phyloP scores from a whole-genome alignment of 2,113 vertebrate species.

The Guaruba guarouba region DNA sequence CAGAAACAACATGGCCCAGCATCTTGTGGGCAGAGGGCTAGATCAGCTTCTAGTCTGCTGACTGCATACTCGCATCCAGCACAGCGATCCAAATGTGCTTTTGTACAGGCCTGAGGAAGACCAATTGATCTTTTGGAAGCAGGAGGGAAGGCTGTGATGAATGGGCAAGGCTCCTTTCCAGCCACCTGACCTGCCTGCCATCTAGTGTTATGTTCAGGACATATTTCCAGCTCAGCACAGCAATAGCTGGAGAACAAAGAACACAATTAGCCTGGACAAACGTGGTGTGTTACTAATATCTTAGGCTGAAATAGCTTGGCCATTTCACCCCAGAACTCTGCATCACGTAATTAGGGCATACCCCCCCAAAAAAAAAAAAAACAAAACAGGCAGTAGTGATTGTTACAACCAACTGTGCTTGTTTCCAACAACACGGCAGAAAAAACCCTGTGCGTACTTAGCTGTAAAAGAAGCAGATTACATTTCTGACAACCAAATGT shows the following conservation, averaged over 20 bases:
- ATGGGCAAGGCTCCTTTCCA: background rate
- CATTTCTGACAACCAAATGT: background rate
- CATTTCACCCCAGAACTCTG: background rate
- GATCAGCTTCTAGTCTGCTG: background rate
- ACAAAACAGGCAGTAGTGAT: background rate
- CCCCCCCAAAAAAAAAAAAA: background rate
- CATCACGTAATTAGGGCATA: background rate
- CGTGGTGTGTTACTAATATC: accelerated
- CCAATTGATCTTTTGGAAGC: background rate
- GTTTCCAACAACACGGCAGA: background rate
- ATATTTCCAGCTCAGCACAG: background rate
- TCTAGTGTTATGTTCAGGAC: conserved; percentile 26
- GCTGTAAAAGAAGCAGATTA: background rate
- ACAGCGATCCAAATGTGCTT: background rate
- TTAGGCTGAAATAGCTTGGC: background rate
- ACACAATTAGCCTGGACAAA: background rate
- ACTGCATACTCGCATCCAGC: background rate
- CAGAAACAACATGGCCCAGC: background rate
- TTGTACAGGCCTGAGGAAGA: background rate
- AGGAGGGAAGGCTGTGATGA: background rate
- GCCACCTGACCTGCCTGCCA: conserved; percentile 42
- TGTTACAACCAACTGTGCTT: background rate
- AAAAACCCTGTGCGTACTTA: background rate
- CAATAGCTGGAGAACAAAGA: conserved; percentile 22
- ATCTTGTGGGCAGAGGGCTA: background rate